Evolutionary conservation across 2,113 vertebrate species (phyloP), one percentile per base, ranked within the genome.

Genomic region (Leptosomus discolor): DNA sequence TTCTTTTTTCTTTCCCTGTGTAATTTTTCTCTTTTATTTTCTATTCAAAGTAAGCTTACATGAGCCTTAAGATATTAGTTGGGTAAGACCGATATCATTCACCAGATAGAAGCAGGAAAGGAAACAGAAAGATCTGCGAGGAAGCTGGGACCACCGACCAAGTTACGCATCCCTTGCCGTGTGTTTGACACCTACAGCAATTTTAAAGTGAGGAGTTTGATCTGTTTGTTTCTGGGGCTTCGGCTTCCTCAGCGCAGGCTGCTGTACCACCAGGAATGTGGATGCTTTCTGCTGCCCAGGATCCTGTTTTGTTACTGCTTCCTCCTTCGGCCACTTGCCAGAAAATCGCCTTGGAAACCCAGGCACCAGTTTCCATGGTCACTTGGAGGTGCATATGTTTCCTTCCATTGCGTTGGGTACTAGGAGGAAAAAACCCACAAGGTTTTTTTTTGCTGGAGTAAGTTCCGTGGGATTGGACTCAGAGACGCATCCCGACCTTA

Each of bases 341-440:
- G 86, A 81, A 91, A 97, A 97, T 97, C 94, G 92, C 97, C 97
- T 95, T 97, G 97, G 97, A 96, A 97, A 98, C 97, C 60, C 80
- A 95, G 78, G 65, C 76, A 76, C 75, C 81, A 82, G 97, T 97
- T 98, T 87, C 97, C 95, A 97, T 98, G 95, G 96, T 90, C 96
- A 97, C 97, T 95, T 95, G 45, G 54, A 91, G 32, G 7, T 88
- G 29, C 56, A 36, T 68, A 76, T 41, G 68, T 70, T 97, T 93
- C 60, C 74, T 94, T 92, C 87, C 79, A 60, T 89, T 71, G 50
- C 53, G 4, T 46, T 70, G 51, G 36, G 27, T 77, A 88, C 79
- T 80, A 56, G 36, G 45, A 91, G 64, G 11, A 89, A 53, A 82
- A 93, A 92, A 53, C 14, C 30, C 68, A 76, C 15, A 50, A 65